These are phyloP conservation scores for Diaperis boleti DNA, from an alignment of 2,888 invertebrate genomes.

Conservation along the genomic window DNA sequence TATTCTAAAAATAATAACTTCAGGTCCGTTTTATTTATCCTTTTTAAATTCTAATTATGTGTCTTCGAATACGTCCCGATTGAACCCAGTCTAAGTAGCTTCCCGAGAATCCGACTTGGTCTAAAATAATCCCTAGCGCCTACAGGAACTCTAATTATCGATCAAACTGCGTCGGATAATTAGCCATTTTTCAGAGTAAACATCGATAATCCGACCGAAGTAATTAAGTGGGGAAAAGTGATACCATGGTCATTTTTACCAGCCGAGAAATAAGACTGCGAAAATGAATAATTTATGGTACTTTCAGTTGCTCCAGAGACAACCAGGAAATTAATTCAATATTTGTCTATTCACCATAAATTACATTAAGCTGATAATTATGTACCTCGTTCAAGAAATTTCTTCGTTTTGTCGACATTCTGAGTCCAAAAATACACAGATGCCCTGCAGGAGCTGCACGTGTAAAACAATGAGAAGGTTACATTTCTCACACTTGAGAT, in stretches of 20 bases:
- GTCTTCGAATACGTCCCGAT: conserved; percentile 37
- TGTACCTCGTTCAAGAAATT: not conserved
- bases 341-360: not conserved
- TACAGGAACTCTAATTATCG: conserved; percentile 24
- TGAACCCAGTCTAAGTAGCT: conserved; percentile 31
- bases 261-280: conserved; percentile 6
- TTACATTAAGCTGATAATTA: not conserved
- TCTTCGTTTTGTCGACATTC: not conserved
- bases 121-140: conserved; percentile 16
- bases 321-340: conserved; percentile 9
- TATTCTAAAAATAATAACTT: conserved; percentile 44
- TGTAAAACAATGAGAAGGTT: too few species aligned
- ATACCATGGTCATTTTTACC: conserved; percentile 14
- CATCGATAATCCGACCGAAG: conserved; percentile 16
- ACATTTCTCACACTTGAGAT: not conserved
- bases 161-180: conserved; percentile 32
- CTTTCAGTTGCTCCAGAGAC: conserved; percentile 1
- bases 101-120: conserved; percentile 7
- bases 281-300: conserved; percentile 17
- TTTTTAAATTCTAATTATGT: conserved; percentile 46
- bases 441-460: not conserved
- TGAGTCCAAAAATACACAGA: not conserved
- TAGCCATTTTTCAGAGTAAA: not conserved
- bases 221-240: conserved; percentile 18
- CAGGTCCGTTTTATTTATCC: conserved; percentile 34